Evolutionary conservation across 2,888 invertebrate species (phyloP).

Genomic region (Callosobruchus maculatus): DNA sequence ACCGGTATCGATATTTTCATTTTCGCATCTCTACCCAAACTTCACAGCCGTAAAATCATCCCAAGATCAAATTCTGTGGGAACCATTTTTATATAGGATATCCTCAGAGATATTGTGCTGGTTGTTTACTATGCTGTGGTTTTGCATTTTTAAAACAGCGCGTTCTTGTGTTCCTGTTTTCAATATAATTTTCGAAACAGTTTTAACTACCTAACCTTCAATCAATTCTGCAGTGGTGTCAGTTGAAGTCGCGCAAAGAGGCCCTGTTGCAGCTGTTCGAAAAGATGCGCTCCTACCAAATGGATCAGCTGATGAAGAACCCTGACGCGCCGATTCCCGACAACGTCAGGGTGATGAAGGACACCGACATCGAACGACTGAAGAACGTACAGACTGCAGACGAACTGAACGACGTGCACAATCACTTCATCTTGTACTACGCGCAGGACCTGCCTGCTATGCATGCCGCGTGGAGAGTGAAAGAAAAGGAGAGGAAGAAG

Average conservation of each 20-base stretch:
- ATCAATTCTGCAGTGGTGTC: slow-evolving; percentile 64
- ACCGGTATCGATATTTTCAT: no score
- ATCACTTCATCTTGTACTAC: slow-evolving; percentile 91
- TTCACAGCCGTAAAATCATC: no score
- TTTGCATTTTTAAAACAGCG: no score
- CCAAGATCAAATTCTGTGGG: no score
- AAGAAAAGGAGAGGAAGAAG: slow-evolving; percentile 61
- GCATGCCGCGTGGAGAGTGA: slow-evolving; percentile 69
- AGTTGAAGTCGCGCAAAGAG: slow-evolving; percentile 78
- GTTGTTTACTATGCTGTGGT: no score
- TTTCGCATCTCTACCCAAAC: no score
- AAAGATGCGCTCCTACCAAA: slow-evolving; percentile 89
- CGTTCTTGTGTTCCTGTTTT: no score
- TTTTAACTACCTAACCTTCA: no score
- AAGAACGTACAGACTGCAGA: slow-evolving; percentile 79
- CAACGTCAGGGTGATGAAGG: slow-evolving; percentile 74
- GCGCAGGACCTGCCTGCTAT: slow-evolving; percentile 78
- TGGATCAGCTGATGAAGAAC: slow-evolving; percentile 75
- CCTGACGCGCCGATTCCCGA: slow-evolving; percentile 83
- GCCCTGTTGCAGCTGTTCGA: slow-evolving; percentile 78
- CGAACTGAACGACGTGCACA: slow-evolving; percentile 88
- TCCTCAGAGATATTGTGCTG: no score
- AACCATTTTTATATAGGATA: no score
- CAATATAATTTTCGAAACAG: no score
- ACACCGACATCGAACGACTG: slow-evolving; percentile 79